A percentile compares a stretch with the other conserved stretches of the same genome.
These are phyloP conservation scores for Chaitophorus viminalis DNA, from an alignment of 2,888 invertebrate genomes.

Conservation along the genomic window DNA sequence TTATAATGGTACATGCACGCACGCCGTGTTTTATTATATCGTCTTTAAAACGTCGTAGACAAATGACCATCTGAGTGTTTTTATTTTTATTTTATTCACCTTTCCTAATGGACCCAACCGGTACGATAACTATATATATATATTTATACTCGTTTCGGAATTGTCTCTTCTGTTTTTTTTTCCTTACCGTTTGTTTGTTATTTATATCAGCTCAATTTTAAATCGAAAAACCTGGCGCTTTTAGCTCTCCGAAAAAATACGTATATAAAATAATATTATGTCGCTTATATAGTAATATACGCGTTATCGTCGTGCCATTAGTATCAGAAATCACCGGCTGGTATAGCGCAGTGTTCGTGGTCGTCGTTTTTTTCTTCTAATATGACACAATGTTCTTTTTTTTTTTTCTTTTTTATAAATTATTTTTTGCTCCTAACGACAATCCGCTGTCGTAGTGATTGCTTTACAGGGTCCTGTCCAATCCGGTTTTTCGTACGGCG, in stretches of 20 bases:
- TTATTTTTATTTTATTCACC: constrained; percentile 59
- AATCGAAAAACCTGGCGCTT: constrained; percentile 37
- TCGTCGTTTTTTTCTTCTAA: constrained; percentile 16
- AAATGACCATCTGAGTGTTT: constrained; percentile 55
- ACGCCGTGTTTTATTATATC: constrained; percentile 37
- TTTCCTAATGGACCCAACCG: constrained; percentile 58
- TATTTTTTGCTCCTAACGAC: neutral
- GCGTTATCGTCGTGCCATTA: constrained; percentile 47
- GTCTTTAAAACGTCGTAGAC: constrained; percentile 52
- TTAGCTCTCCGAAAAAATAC: constrained; percentile 19
- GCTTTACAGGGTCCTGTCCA: neutral
- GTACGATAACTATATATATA: constrained; percentile 55
- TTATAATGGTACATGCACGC: neutral
- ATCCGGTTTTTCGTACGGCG: constrained; percentile 42
- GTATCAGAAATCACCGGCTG: constrained; percentile 18
- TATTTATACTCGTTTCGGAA: constrained; percentile 50
- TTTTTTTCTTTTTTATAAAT: neutral
- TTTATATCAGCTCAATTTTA: constrained; percentile 51
- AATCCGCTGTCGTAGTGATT: neutral
- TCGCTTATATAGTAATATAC: neutral
- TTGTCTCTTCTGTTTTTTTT: constrained; percentile 37
- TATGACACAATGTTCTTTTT: constrained; percentile 3
- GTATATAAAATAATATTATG: neutral
- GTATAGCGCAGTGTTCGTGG: neutral
- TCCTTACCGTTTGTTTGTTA: neutral